phyloP scores from a whole-genome alignment of 2,797 vertebrate species.

The Tadarida brasiliensis region DNA sequence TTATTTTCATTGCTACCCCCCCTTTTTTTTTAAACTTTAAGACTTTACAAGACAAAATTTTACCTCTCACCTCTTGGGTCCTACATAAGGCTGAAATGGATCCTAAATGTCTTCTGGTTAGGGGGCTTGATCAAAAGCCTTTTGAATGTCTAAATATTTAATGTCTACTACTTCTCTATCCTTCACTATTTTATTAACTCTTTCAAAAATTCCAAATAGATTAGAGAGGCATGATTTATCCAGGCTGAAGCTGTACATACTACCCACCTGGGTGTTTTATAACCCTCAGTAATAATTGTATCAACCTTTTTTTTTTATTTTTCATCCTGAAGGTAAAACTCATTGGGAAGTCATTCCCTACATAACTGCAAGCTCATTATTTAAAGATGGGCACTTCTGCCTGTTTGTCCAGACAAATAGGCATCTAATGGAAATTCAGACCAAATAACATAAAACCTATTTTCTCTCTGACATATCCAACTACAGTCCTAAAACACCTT shows the following conservation, averaged over 20 bases:
- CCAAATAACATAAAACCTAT: conserved; percentile 76
- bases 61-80: conserved; percentile 84
- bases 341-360: conserved; percentile 76
- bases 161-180: conserved; percentile 84
- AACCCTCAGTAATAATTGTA: conserved; percentile 77
- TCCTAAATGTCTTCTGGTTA: conserved; percentile 84
- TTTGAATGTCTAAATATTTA: conserved; percentile 89
- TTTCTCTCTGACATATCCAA: conserved; percentile 78
- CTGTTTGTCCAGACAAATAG: conserved; percentile 79
- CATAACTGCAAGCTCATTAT: conserved; percentile 76
- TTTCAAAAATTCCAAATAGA: conserved; percentile 84
- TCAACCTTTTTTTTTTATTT: conserved; percentile 79
- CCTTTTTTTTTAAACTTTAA: conserved; percentile 68
- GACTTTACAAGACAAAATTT: conserved; percentile 82
- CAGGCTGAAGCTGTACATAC: conserved; percentile 54
- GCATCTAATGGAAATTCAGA: conserved; percentile 80
- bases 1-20: conserved; percentile 71
- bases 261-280: conserved; percentile 71
- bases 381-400: conserved; percentile 79
- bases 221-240: conserved; percentile 85
- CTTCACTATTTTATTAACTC: conserved; percentile 87
- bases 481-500: conserved; percentile 65
- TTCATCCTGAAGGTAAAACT: conserved; percentile 71
- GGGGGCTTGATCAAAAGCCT: conserved; percentile 86
- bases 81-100: conserved; percentile 78